These are phyloP conservation scores for Ceyx erithaca DNA, from an alignment of 2,797 vertebrate genomes.

Conservation along the genomic window DNA sequence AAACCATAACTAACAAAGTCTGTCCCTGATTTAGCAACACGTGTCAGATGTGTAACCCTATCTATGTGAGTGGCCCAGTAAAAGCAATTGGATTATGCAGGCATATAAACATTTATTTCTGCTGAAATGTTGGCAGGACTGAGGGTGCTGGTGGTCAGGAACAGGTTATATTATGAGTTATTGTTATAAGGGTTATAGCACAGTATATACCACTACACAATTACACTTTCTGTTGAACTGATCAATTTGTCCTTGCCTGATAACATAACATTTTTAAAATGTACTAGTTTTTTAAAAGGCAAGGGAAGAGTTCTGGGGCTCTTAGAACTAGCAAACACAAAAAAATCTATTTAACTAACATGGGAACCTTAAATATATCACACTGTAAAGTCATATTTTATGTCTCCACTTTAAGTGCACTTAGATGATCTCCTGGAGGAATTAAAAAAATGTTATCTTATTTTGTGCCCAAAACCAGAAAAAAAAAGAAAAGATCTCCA, in stretches of 20 bases:
- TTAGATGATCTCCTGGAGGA: constrained; percentile 79
- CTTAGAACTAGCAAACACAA: constrained; percentile 62
- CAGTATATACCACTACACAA: background rate
- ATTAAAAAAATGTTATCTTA: constrained; percentile 78
- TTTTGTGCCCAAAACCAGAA: constrained; percentile 81
- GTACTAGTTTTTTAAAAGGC: constrained; percentile 50
- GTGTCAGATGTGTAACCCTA: rapidly evolving
- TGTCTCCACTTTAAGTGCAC: constrained; percentile 76
- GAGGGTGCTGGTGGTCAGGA: background rate
- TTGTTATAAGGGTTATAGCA: background rate
- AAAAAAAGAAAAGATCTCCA: constrained; percentile 72
- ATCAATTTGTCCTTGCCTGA: background rate
- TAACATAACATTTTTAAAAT: background rate
- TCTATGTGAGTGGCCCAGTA: rapidly evolving
- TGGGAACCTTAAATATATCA: constrained; percentile 70
- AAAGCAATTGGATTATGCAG: background rate
- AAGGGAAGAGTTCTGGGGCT: constrained; percentile 63
- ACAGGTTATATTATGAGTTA: background rate
- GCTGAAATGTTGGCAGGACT: background rate
- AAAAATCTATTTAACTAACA: constrained; percentile 75
- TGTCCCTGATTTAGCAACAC: background rate
- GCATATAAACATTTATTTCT: background rate
- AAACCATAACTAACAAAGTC: background rate
- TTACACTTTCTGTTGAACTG: background rate
- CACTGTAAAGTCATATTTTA: constrained; percentile 76